phyloP scores from a whole-genome alignment of 2,113 vertebrate genomes.

The Amblyornis subalaris region DNA sequence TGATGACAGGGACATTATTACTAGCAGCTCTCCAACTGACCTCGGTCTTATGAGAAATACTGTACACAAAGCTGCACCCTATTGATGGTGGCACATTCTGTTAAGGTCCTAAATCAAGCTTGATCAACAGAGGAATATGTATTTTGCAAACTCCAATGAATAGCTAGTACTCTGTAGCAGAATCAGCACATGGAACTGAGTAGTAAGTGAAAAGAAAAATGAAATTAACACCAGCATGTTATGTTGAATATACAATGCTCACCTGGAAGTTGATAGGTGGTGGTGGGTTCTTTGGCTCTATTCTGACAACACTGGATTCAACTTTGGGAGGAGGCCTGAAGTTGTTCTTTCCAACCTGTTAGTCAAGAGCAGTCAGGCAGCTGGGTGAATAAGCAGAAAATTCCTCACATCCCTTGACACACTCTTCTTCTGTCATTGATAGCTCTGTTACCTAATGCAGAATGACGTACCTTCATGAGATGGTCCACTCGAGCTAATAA shows the following conservation, averaged over 20 bases:
- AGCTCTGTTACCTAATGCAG: background rate
- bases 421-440: background rate
- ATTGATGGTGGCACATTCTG: rapidly evolving
- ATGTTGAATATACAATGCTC: background rate
- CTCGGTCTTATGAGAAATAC: background rate
- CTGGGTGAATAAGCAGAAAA: constrained; percentile 22
- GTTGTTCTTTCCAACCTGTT: constrained; percentile 95
- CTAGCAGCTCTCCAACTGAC: background rate
- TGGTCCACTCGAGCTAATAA: constrained; percentile 93
- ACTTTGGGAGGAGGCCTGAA: constrained; percentile 97
- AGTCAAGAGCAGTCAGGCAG: constrained; percentile 1
- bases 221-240: background rate
- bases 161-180: background rate
- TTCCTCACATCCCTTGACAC: background rate
- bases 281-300: constrained; percentile 96
- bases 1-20: background rate
- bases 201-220: background rate
- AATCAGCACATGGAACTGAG: background rate
- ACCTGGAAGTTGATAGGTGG: constrained; percentile 97
- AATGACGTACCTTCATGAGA: constrained; percentile 88
- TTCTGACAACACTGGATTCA: constrained; percentile 96
- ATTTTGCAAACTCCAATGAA: background rate
- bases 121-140: background rate
- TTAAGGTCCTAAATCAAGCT: background rate
- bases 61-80: background rate